A percentile compares a stretch with the other conserved stretches of the same genome.
phyloP scores from a whole-genome alignment of 1,140 invertebrate genomes.

The Limonius californicus region DNA sequence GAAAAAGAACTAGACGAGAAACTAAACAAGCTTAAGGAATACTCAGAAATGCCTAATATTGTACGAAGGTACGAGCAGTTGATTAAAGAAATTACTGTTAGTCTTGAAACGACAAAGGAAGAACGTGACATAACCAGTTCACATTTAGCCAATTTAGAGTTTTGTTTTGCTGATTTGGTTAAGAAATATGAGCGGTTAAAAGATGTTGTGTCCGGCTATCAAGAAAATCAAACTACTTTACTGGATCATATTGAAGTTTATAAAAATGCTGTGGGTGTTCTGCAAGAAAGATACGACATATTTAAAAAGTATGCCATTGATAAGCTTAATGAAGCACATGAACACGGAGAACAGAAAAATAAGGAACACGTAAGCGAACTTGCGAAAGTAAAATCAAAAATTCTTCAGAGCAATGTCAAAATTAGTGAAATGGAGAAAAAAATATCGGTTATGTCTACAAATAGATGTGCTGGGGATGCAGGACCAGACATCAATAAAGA shows the following conservation, averaged over 20 bases:
- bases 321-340: conserved; percentile 29
- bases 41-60: conserved; percentile 3
- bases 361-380: conserved; percentile 24
- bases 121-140: conserved; percentile 20
- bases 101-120: conserved; percentile 14
- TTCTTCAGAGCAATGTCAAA: conserved; percentile 26
- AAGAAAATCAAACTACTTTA: conserved; percentile 33
- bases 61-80: conserved; percentile 23
- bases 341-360: conserved; percentile 19
- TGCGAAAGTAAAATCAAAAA: conserved; percentile 29
- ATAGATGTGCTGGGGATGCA: background rate
- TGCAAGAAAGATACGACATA: conserved; percentile 28
- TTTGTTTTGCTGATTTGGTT: conserved; percentile 35
- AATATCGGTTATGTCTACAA: background rate
- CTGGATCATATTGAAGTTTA: conserved; percentile 33
- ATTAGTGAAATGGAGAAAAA: conserved; percentile 27
- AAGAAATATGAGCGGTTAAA: conserved; percentile 39
- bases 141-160: conserved; percentile 25
- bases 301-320: conserved; percentile 27
- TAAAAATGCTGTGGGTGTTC: conserved; percentile 26
- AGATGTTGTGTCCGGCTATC: conserved; percentile 31
- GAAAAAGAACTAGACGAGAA: background rate
- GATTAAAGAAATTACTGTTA: conserved; percentile 18
- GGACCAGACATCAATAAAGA: background rate
- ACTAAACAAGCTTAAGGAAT: background rate